A percentile compares a stretch with the other conserved stretches of the same genome.
Conservation (phyloP, 1,140 invertebrate species). For the Drosophila athabasca region DNA sequence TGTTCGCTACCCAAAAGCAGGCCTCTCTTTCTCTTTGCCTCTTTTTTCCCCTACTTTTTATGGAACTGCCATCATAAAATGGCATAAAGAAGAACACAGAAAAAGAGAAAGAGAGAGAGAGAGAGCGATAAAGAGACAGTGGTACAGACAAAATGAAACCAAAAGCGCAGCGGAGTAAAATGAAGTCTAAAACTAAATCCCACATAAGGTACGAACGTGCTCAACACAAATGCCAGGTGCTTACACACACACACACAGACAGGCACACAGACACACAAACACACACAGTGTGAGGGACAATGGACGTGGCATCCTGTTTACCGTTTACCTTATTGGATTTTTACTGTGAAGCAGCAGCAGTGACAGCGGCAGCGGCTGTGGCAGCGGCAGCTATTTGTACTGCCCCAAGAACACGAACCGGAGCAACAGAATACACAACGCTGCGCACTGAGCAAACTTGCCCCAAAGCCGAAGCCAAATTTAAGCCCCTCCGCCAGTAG, state of each 20-base stretch:
- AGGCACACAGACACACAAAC: slow-evolving; percentile 2
- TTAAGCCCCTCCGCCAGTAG: slow-evolving; percentile 66
- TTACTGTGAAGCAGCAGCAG: slow-evolving; percentile 38
- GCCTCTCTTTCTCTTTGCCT: slow-evolving; percentile 22
- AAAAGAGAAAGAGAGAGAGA: background rate
- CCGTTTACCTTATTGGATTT: slow-evolving; percentile 75
- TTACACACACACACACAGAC: slow-evolving; percentile 41
- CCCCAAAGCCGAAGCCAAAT: slow-evolving; percentile 66
- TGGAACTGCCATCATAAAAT: slow-evolving; percentile 73
- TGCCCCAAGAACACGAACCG: slow-evolving; percentile 26
- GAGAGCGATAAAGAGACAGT: background rate
- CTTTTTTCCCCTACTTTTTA: slow-evolving; percentile 48
- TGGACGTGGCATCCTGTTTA: slow-evolving; percentile 25
- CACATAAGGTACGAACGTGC: slow-evolving; percentile 80
- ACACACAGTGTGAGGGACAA: background rate
- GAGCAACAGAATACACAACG: too few species aligned
- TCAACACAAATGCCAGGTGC: slow-evolving; percentile 81
- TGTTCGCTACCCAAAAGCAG: background rate
- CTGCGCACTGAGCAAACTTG: slow-evolving; percentile 56
- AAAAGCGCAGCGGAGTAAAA: slow-evolving; percentile 80
- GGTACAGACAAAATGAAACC: slow-evolving; percentile 69
- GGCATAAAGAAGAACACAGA: slow-evolving; percentile 60
- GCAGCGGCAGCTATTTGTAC: slow-evolving; percentile 39
- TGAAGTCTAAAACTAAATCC: slow-evolving; percentile 82
- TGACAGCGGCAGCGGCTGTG: background rate